Evolutionary conservation across 2,797 vertebrate genomes (phyloP), one percentile per base, ranked within the genome.

Genomic region (Ibycter americanus): DNA sequence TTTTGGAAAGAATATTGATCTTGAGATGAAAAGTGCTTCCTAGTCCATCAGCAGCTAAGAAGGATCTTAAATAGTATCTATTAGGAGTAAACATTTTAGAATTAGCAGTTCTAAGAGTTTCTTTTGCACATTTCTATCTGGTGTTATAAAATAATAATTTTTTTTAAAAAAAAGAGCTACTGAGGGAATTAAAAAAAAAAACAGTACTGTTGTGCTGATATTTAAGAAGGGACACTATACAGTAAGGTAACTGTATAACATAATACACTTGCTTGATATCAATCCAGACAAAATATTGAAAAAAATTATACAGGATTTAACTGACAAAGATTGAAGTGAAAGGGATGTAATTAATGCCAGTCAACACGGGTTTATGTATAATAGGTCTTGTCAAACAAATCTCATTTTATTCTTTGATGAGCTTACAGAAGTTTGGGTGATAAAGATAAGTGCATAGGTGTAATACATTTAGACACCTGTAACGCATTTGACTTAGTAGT

Each of bases 371-470:
- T 89, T 93, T 89, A 88, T 92, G 77, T 59, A 89, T 91, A 96
- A 92, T 15, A 90, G 61, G 29, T 29, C 82, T 80, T 94, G 89
- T 97, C 91, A 96, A 96, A 96, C 84, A 95, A 85, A 96, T 92
- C 56, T 91, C 31, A 80, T 85, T 67, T 92, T 89, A 54, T 85
- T 96, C 59, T 92, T 94, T 83, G 79, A 92, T 90, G 11, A 89
- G 71, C 38, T 92, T 78, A 74, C n/a, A 32, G 36, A 96, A 93
- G 72, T 92, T 94, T 93, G 84, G 72, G 52, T 95, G 76, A 68
- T 90, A 83, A 84, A 84, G 73, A 21, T 40, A 73, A 70, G 59
- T 91, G 49, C 68, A 91, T 20, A 83, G 29, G 42, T 85, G 12
- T 81, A 80, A 88, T 81, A 89, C 32, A 56, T 51, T 87, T 77